Evolutionary conservation across 2,797 vertebrate species (phyloP).

Genomic region (Hyperoplus lanceolatus): DNA sequence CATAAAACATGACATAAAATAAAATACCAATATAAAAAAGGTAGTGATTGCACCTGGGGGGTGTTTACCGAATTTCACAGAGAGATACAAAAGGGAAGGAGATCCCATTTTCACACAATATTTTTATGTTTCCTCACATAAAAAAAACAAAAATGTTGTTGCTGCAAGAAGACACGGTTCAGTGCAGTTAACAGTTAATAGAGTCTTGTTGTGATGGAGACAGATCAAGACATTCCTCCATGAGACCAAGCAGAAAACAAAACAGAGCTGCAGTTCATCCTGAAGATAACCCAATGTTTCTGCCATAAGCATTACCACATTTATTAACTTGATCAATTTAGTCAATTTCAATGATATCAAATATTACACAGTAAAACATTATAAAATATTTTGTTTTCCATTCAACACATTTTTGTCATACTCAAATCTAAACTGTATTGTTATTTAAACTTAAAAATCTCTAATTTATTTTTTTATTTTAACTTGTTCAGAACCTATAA

Average conservation of each 20-base stretch:
- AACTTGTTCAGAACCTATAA: too few relatives aligned
- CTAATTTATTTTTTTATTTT: too few relatives aligned
- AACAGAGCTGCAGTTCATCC: neutral
- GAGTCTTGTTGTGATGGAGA: slow-evolving; percentile 14
- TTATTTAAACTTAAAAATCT: too few relatives aligned
- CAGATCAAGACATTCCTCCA: slow-evolving; percentile 11
- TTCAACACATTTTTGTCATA: too few relatives aligned
- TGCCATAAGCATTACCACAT: too few relatives aligned
- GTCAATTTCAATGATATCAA: too few relatives aligned
- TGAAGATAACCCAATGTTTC: neutral
- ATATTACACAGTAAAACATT: too few relatives aligned
- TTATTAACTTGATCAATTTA: too few relatives aligned
- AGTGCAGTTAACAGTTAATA: slow-evolving; percentile 19
- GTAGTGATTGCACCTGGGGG: neutral
- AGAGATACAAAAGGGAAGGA: neutral
- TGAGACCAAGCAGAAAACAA: slow-evolving; percentile 13
- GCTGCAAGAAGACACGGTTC: neutral
- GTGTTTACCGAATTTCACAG: neutral
- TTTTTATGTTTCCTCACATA: neutral
- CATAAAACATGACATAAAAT: neutral
- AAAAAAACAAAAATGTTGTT: slow-evolving; percentile 7
- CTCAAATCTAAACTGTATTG: too few relatives aligned
- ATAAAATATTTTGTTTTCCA: too few relatives aligned
- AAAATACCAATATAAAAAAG: neutral
- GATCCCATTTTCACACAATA: neutral